A percentile compares a stretch with the other conserved stretches of the same genome.
These are phyloP conservation scores for Criorhina ranunculi DNA, from an alignment of 2,888 invertebrate species.

Conservation along the genomic window DNA sequence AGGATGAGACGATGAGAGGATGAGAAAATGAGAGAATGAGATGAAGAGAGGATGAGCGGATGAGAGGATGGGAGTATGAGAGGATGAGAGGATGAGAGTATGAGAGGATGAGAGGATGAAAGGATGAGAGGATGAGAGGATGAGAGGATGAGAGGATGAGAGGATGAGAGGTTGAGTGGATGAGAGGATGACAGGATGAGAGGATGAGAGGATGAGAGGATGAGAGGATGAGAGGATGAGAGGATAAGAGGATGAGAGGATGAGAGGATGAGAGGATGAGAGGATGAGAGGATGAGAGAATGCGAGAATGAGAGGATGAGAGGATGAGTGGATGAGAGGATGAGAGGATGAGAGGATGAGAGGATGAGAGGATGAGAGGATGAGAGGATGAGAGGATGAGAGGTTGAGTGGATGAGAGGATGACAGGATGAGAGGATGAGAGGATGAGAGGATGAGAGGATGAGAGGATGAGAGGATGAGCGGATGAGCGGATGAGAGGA, in stretches of 20 bases:
- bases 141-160: too few relatives aligned
- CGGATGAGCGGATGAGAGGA: not conserved
- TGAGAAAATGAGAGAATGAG: constrained; percentile 25
- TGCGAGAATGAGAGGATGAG: not conserved
- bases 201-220: constrained; percentile 72
- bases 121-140: too few relatives aligned
- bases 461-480: not conserved
- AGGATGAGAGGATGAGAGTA: constrained; percentile 48
- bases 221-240: not conserved
- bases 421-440: too few relatives aligned
- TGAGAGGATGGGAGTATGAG: constrained; percentile 52
- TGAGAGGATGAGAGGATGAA: constrained; percentile 44
- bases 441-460: not conserved
- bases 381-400: not conserved
- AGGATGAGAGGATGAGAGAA: constrained; percentile 7
- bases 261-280: not conserved
- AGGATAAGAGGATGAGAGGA: not conserved
- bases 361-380: constrained; percentile 30
- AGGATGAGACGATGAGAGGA: too few relatives aligned
- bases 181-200: constrained; percentile 36
- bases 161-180: too few relatives aligned
- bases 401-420: too few relatives aligned
- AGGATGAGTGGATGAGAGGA: too few relatives aligned
- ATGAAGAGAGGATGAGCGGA: constrained; percentile 17
- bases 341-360: not conserved